Base-by-base conservation (phyloP, 2,797 vertebrate genomes). In the Phoebastria nigripes region DNA sequence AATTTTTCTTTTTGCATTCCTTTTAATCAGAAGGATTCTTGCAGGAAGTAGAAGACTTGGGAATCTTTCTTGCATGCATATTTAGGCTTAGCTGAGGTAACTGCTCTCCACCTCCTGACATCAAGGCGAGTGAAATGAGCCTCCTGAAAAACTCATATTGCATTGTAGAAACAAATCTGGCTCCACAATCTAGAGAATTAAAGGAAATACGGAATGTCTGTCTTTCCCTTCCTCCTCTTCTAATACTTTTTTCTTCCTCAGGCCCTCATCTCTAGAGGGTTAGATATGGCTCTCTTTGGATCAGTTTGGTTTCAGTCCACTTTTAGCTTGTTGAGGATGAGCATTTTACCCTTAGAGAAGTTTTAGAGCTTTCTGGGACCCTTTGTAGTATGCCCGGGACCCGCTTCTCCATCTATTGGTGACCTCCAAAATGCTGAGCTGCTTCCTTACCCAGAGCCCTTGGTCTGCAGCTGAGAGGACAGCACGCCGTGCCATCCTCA, bases 401-500 rank as follows among this genome's bases (percentile, higher is more conserved):
- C 20, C 41, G 47, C 4, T 33, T 72, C 47, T 67, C 42, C 41
- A 24, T 16, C 6, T 28, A 2, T 7, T 9, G 47, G 17, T 47
- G 47, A 26, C 44, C 22, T 76, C 35, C 24, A 54, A 49, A 81
- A 41, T 4, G 19, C 26, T 10, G 22, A 61, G n/a, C 39, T 74
- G 21, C 15, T 31, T 79, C 41, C 28, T 39, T 2, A n/a, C 8
- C 12, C 15, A 6, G 26, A 61, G n/a, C 19, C 14, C 20, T 12
- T 8, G 22, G 14, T 6, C 12, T 4, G 39, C 1, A 0, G 78
- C 19, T 2, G 7, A 2, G 18, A 15, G 15, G 16, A 2, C 10
- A 15, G 42, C 13, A 2, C 1, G 6, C 12, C 3, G 0, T 4
- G 10, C 29, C 49, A n/a, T 2, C 41, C 46, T 5, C 35, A 3